Conservation (phyloP, 2,113 vertebrate genomes). For the Myiozetetes cayanensis region DNA sequence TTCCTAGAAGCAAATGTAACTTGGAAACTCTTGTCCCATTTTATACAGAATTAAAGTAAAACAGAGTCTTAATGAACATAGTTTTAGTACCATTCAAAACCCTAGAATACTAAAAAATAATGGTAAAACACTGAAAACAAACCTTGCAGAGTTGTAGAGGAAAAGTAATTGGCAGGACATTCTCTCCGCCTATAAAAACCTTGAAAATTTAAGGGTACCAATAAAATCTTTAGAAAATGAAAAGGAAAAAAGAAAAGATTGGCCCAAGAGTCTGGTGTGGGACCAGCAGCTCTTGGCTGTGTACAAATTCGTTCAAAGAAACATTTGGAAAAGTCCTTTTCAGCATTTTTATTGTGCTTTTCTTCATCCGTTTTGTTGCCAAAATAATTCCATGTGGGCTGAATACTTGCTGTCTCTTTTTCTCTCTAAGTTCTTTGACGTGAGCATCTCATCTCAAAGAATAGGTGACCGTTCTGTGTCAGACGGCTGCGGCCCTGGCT, state of each 20-base stretch:
- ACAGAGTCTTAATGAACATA: fast-evolving
- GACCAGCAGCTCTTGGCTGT: slow-evolving; percentile 23
- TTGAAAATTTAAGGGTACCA: background rate
- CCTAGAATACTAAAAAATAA: background rate
- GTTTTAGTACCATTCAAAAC: background rate
- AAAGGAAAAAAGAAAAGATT: background rate
- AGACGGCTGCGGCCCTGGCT: background rate
- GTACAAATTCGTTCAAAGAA: slow-evolving; percentile 45
- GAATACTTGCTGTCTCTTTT: background rate
- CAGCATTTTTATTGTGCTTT: slow-evolving; percentile 32
- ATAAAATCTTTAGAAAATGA: slow-evolving; percentile 14
- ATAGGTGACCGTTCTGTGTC: background rate
- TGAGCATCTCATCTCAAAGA: background rate
- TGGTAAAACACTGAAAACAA: background rate
- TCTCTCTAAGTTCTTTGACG: background rate
- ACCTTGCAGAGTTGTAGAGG: background rate
- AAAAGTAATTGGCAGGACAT: background rate
- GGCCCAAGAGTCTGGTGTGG: background rate
- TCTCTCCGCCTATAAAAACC: background rate
- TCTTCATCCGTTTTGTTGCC: slow-evolving; percentile 10
- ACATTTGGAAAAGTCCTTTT: slow-evolving; percentile 45
- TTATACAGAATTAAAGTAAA: background rate
- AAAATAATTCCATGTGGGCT: slow-evolving; percentile 14
- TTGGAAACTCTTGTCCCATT: background rate
- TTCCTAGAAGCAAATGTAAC: background rate